These are phyloP conservation scores for Drosophila leonis DNA, from an alignment of 2,888 invertebrate genomes.

Conservation along the genomic window DNA sequence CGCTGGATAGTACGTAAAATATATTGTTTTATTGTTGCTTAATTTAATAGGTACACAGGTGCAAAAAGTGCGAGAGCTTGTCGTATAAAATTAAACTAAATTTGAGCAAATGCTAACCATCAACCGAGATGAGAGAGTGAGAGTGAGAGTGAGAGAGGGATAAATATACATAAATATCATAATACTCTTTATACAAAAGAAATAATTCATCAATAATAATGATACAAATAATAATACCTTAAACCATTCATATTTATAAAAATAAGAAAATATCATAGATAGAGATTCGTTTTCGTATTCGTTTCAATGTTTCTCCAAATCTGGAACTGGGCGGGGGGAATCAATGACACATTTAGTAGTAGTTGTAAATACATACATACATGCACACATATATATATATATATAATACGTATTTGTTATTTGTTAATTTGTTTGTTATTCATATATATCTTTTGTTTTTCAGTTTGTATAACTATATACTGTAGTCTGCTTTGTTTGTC, in stretches of 20 bases:
- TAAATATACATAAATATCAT: constrained; percentile 39
- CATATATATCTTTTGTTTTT: constrained; percentile 15
- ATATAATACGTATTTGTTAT: constrained; percentile 63
- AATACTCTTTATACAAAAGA: constrained; percentile 67
- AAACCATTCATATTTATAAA: constrained; percentile 24
- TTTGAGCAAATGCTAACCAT: constrained; percentile 73
- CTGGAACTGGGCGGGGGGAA: constrained; percentile 37
- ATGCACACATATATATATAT: constrained; percentile 32
- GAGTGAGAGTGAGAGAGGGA: constrained; percentile 5
- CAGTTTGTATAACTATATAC: constrained; percentile 28
- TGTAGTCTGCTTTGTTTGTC: constrained; percentile 44
- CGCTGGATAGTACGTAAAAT: constrained; percentile 44
- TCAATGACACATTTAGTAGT: constrained; percentile 69
- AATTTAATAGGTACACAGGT: constrained; percentile 73
- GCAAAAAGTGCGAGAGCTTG: constrained; percentile 61
- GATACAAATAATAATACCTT: constrained; percentile 35
- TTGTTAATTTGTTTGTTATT: constrained; percentile 7
- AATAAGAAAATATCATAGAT: constrained; percentile 35
- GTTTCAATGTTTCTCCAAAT: constrained; percentile 29
- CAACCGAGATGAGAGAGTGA: constrained; percentile 41
- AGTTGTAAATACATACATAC: constrained; percentile 47
- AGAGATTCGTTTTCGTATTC: constrained; percentile 51
- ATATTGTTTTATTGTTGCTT: constrained; percentile 48
- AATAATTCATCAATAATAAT: constrained; percentile 40
- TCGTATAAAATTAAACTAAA: constrained; percentile 48